Evolutionary conservation across 2,888 invertebrate genomes (phyloP), one percentile per base, ranked within the genome.

Genomic region (Dorcus parallelipipedus): DNA sequence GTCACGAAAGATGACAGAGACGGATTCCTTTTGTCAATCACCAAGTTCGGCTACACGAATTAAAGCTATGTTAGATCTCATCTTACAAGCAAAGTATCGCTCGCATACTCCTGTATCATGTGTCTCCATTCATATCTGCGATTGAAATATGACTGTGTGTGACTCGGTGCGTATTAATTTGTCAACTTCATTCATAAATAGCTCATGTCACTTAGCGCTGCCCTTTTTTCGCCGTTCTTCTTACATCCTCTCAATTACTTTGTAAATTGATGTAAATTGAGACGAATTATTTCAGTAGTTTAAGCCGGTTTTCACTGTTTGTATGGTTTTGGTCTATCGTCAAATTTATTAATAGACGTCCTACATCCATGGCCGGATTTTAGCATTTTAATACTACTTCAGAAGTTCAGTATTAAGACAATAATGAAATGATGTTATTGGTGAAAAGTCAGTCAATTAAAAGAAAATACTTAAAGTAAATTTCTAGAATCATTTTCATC

Each of bases 111-210:
- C 48, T 57, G 61, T 60, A 64, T 64, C 65, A 60, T 54, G 58
- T 63, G 58, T 65, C 65, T 58, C 60, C 65, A 65, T 65, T 65
- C 65, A 65, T 65, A 61, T 63, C 59, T 61, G 57, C 62, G 63
- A 63, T 65, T 63, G 63, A 61, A 62, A 64, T 58, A 59, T 57
- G 60, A 63, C 60, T 61, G 55, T 55, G 52, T 57, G 26, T 33
- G 61, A 63, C 55, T 63, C 54, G 59, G 48, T 53, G 38, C 41
- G 45, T 60, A 59, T 61, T 57, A 65, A 65, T 65, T 63, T 65
- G 60, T 64, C 65, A 63, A 60, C 62, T 65, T 65, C 65, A 65
- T 65, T 65, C 65, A 65, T 62, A 60, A 65, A 62, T 61, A 62
- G 60, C 52, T 52, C 47, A 38, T 10, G 38, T 38, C 49, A 49